A percentile compares a stretch with the other conserved stretches of the same genome.
Conservation (phyloP, 2,888 invertebrate species). For the Tromatobia lineatoria region DNA sequence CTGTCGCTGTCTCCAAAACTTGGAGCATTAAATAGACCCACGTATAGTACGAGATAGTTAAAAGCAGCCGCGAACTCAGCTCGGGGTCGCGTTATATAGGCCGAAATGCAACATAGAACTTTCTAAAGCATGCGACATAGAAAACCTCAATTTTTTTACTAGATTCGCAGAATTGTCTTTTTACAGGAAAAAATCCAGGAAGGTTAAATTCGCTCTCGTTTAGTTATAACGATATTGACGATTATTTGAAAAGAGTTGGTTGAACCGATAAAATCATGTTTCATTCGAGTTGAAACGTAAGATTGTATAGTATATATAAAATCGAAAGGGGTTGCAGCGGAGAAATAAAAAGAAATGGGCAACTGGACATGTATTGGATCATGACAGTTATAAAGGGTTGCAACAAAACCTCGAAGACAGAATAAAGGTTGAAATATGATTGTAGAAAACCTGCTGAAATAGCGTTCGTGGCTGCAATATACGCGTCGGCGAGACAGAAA, state of each 20-base stretch:
- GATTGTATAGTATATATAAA: conserved; percentile 35
- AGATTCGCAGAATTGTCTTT: neutral
- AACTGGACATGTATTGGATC: conserved; percentile 30
- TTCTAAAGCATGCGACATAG: neutral
- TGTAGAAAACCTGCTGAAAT: conserved; percentile 58
- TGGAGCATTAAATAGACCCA: conserved; percentile 29
- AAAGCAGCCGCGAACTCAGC: neutral
- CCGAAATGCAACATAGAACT: conserved; percentile 8
- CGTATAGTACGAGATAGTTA: neutral
- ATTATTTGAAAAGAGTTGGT: neutral
- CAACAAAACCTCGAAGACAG: conserved; percentile 25
- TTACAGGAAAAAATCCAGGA: neutral
- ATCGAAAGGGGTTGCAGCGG: neutral
- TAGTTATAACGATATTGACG: neutral
- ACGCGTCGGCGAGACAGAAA: conserved; percentile 41
- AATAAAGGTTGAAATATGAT: conserved; percentile 72
- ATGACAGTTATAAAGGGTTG: conserved; percentile 30
- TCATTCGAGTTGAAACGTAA: conserved; percentile 8
- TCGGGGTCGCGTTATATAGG: neutral
- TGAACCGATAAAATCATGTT: neutral
- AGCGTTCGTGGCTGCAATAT: conserved; percentile 54
- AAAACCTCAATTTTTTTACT: neutral
- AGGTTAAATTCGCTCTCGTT: neutral
- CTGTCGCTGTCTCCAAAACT: conserved; percentile 28
- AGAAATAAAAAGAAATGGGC: conserved; percentile 51